Conservation (phyloP, 2,797 vertebrate species). For the Pseudotriccus pelzelni region DNA sequence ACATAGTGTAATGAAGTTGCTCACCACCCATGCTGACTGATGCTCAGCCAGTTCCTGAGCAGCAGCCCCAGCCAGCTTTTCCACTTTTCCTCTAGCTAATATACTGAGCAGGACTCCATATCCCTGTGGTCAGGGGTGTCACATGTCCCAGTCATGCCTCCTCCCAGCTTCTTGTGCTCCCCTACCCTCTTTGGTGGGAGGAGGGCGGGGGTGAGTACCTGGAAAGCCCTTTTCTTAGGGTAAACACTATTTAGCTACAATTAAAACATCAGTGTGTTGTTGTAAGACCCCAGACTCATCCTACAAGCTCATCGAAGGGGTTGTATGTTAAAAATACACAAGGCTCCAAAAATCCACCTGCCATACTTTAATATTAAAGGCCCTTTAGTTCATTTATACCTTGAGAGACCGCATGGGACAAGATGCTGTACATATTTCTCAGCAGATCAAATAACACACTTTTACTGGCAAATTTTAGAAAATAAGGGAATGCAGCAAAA, state of each 20-base stretch:
- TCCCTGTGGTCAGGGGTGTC: not conserved
- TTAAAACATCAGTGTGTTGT: too few relatives aligned
- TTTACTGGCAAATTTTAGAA: not conserved
- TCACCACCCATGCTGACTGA: fast-evolving
- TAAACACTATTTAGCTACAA: not conserved
- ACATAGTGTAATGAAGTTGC: not conserved
- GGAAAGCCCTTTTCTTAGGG: not conserved
- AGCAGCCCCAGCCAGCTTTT: not conserved
- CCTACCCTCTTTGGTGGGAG: too few relatives aligned
- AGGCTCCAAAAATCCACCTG: not conserved
- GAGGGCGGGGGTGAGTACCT: not conserved
- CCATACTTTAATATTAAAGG: not conserved
- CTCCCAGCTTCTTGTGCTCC: not conserved
- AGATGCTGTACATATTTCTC: not conserved
- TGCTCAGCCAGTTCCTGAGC: not conserved
- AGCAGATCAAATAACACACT: not conserved
- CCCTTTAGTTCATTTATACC: not conserved
- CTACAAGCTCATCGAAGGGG: not conserved
- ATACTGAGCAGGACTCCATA: not conserved
- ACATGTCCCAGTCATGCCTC: not conserved
- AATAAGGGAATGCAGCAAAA: not conserved
- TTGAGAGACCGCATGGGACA: not conserved
- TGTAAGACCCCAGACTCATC: not conserved
- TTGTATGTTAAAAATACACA: not conserved
- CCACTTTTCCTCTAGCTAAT: not conserved